Percentiles rank a stretch among this genome's conserved stretches.
Conservation (phyloP, 2,113 vertebrate genomes). For the Phalacrocorax brasilianus region DNA sequence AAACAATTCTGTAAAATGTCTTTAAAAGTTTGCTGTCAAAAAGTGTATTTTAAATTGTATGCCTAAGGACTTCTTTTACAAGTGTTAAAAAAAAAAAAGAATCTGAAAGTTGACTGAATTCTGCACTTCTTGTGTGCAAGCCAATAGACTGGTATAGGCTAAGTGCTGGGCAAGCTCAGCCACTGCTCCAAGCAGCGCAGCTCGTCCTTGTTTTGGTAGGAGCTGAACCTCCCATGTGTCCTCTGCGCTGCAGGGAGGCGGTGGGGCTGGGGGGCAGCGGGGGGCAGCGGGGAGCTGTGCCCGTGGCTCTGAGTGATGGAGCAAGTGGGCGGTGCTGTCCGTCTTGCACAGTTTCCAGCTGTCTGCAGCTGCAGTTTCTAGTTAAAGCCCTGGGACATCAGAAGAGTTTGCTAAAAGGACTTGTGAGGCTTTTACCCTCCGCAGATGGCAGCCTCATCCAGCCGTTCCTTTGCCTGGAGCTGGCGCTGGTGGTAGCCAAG, state of each 20-base stretch:
- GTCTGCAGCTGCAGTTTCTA: neutral
- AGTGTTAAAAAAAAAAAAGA: neutral
- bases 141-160: neutral
- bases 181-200: fast-evolving
- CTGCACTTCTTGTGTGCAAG: neutral
- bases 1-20: neutral
- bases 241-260: neutral
- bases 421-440: neutral
- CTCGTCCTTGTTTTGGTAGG: neutral
- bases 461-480: neutral
- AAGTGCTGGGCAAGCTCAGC: neutral
- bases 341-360: neutral
- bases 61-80: neutral
- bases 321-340: neutral
- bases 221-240: neutral
- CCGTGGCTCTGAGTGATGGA: neutral
- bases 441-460: neutral
- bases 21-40: neutral
- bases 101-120: neutral
- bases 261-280: neutral
- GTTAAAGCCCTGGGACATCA: neutral
- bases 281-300: neutral
- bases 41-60: neutral
- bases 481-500: neutral
- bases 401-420: neutral